These are phyloP conservation scores for Herpetotheres cachinnans DNA, from an alignment of 2,113 vertebrate genomes.

Conservation along the genomic window DNA sequence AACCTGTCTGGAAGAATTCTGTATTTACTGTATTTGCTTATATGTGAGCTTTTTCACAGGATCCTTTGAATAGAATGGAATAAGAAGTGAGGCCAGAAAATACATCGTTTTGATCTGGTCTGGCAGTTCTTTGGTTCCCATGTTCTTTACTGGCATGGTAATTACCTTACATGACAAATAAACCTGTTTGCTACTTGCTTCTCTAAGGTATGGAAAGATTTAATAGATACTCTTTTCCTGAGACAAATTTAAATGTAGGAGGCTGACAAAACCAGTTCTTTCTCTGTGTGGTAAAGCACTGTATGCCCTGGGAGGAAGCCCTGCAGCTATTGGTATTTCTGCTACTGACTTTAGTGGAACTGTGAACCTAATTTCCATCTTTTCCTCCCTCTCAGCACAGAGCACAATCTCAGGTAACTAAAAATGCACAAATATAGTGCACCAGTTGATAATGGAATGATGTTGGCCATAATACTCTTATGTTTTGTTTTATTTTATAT, in stretches of 20 bases:
- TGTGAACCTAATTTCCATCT: background rate
- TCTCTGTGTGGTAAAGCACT: background rate
- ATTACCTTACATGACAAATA: background rate
- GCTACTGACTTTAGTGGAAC: background rate
- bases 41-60: background rate
- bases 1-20: background rate
- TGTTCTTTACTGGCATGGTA: background rate
- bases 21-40: background rate
- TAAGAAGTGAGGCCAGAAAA: background rate
- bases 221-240: background rate
- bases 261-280: background rate
- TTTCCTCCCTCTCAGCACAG: background rate
- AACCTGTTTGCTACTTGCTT: background rate
- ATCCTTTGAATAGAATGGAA: background rate
- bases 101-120: background rate
- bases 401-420: background rate
- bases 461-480: background rate
- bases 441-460: background rate
- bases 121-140: background rate
- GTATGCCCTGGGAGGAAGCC: background rate
- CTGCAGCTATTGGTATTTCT: background rate
- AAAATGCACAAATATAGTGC: background rate
- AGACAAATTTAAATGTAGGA: background rate
- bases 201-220: background rate
- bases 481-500: background rate